phyloP scores from a whole-genome alignment of 2,113 vertebrate genomes.

The Camarhynchus parvulus region DNA sequence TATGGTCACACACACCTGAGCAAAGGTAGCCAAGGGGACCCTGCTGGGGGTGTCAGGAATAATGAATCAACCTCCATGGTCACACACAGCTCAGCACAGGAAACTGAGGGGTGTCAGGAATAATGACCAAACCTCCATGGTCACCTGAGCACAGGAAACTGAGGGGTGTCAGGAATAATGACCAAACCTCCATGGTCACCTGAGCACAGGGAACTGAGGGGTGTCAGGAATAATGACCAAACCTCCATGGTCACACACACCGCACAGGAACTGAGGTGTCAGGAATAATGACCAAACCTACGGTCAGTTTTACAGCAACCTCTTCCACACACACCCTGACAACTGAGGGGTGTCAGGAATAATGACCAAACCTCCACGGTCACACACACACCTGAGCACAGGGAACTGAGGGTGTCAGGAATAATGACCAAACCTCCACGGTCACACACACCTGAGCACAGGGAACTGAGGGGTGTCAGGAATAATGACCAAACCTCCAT shows the following conservation, averaged over 20 bases:
- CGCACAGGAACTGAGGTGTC: neutral
- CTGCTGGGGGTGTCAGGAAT: neutral
- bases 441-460: no score
- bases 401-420: neutral
- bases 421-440: neutral
- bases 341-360: no score
- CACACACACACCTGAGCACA: neutral
- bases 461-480: no score
- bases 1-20: neutral
- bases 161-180: no score
- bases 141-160: no score
- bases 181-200: neutral
- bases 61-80: neutral
- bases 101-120: no score
- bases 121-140: neutral
- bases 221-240: no score
- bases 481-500: neutral
- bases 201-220: neutral
- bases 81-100: no score
- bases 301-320: no score
- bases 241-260: no score
- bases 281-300: neutral
- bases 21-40: neutral
- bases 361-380: no score
- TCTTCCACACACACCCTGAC: no score